phyloP scores from a whole-genome alignment of 1,140 invertebrate genomes.

The Heliothis subflexa region DNA sequence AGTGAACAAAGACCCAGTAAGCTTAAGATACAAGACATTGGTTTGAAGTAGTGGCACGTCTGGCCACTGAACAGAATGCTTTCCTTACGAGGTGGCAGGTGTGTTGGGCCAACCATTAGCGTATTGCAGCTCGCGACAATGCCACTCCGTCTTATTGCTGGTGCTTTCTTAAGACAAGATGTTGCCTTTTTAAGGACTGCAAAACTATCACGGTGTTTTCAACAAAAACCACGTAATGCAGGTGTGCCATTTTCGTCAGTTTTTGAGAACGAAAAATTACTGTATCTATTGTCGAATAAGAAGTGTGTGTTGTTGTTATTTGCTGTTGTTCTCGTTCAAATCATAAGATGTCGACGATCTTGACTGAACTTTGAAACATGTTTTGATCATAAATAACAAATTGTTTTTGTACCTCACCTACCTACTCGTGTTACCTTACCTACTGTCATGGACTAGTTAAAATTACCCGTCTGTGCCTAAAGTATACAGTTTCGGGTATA shows the following conservation, averaged over 20 bases:
- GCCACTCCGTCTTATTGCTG: slow-evolving; percentile 14
- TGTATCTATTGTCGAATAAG: background rate
- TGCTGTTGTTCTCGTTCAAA: background rate
- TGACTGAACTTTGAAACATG: background rate
- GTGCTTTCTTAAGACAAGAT: slow-evolving; percentile 3
- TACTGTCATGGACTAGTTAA: too few relatives aligned
- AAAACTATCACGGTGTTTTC: background rate
- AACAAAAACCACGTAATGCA: background rate
- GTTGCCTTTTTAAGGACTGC: background rate
- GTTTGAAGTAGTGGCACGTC: background rate
- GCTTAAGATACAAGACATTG: background rate
- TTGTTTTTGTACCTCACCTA: too few relatives aligned
- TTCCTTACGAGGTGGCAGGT: background rate
- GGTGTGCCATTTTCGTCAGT: too few relatives aligned
- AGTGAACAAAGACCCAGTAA: background rate
- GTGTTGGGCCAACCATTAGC: slow-evolving; percentile 14
- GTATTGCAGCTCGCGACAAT: slow-evolving; percentile 13
- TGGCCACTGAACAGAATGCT: background rate
- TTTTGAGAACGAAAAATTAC: background rate
- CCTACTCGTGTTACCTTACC: too few relatives aligned
- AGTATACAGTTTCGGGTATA: too few relatives aligned
- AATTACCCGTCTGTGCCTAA: too few relatives aligned
- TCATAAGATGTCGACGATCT: background rate
- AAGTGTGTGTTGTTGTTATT: background rate
- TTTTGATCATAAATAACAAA: background rate